phyloP scores from a whole-genome alignment of 2,888 invertebrate species.

The Leucania comma region DNA sequence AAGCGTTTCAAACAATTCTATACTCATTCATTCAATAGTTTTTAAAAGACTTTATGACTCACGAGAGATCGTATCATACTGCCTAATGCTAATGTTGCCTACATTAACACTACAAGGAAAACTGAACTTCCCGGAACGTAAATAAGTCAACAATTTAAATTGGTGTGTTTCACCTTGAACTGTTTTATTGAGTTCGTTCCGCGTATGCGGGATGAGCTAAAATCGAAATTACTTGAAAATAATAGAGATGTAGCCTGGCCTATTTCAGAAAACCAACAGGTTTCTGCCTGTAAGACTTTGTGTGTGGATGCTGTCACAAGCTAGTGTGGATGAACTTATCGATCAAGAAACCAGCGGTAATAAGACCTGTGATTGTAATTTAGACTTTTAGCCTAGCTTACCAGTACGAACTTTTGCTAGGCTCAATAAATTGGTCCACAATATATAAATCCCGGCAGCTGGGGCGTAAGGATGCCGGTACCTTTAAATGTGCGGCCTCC shows the following conservation, averaged over 20 bases:
- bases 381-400: too few relatives aligned
- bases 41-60: constrained; percentile 20
- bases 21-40: too few relatives aligned
- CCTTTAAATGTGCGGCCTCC: too few relatives aligned
- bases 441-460: too few relatives aligned
- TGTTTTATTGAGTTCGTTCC: not conserved
- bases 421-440: not conserved
- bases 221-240: not conserved
- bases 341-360: not conserved
- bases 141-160: constrained; percentile 3
- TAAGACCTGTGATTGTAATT: not conserved
- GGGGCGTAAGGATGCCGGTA: not conserved
- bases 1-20: too few relatives aligned
- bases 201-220: not conserved
- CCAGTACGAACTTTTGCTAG: not conserved
- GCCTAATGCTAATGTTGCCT: constrained; percentile 4
- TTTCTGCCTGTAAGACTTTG: too few relatives aligned
- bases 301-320: too few relatives aligned
- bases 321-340: not conserved
- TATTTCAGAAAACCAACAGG: not conserved
- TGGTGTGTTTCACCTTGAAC: constrained; percentile 16
- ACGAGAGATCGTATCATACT: constrained; percentile 28
- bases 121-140: constrained; percentile 29
- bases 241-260: not conserved
- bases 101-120: constrained; percentile 48